Base-by-base conservation (phyloP, 2,113 vertebrate species). In the Chinchilla lanigera region DNA sequence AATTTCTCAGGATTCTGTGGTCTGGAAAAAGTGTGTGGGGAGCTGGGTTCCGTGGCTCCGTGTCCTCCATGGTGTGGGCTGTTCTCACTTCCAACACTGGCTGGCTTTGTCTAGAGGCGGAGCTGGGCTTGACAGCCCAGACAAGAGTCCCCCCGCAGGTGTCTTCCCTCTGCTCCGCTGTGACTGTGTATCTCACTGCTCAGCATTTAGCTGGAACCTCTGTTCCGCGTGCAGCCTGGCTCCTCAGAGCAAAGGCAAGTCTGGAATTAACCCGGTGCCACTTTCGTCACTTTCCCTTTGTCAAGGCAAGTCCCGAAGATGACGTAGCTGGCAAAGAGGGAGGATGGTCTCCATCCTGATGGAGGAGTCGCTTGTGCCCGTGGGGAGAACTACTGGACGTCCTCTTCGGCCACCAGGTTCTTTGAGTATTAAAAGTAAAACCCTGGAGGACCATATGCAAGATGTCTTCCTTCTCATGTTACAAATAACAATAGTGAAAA, bases 1-100 rank as follows among this genome's bases (percentile, higher is more conserved):
- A 84, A 26, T n/a, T 81, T 86, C 12, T 71, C 50, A 1, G 14
- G 6, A 77, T 78, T 77, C 44, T 88, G 5, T 80, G 24, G 10
- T 5, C 47, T 33, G 7, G 19, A 5, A 54, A 82, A 35, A 47
- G 5, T 6, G 11, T 8, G 24, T 12, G 0, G 0, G 6, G 7
- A 38, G 4, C 24, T 78, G n/a, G 7, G 9, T 56, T 38, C 2
- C 10, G 30, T 11, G 30, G 50, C 38, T 73, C 10, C 33, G 33
- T 58, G 22, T 7, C 44, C 3, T 13, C 30, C 16, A 2, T 56
- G 10, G 16, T 33, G 44, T 38, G 65, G 10, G 1, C 38, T 56
- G 20, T 2, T 6, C 54, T 69, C 50, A 47, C 12, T 75, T 50
- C 3, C 0, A 0, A 26, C 35, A 24, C 65, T 90, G 24, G 7